Conservation (phyloP, 2,797 vertebrate genomes). For the Florisuga fusca region DNA sequence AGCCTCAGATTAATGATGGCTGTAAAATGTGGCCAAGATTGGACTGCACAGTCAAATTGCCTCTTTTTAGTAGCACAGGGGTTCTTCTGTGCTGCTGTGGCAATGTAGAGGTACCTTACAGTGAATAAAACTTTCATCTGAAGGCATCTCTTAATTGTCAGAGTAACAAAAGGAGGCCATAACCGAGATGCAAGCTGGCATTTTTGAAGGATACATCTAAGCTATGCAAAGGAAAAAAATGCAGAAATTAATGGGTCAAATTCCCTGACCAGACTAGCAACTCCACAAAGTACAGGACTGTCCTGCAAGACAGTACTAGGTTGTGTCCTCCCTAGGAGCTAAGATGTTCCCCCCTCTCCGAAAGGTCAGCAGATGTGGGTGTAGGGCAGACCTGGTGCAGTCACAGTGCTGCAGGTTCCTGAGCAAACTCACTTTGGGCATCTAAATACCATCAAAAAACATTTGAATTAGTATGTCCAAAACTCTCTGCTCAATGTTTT, state of each 20-base stretch:
- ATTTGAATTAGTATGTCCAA: not conserved
- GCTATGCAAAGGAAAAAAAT: not conserved
- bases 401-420: not conserved
- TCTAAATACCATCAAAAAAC: not conserved
- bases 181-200: not conserved
- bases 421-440: accelerated
- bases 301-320: not conserved
- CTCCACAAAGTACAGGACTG: not conserved
- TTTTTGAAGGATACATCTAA: not conserved
- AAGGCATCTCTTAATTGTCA: not conserved
- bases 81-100: not conserved
- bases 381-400: accelerated
- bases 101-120: not conserved
- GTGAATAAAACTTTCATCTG: not conserved
- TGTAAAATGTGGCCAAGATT: not conserved
- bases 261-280: not conserved
- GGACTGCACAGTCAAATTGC: not conserved
- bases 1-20: not conserved
- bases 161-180: not conserved
- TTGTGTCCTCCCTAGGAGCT: not conserved
- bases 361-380: not conserved
- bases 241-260: not conserved
- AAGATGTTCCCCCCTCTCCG: not conserved
- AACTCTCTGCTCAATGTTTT: not conserved
- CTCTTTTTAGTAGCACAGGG: not conserved